Evolutionary conservation across 2,888 invertebrate genomes (phyloP).

Genomic region (Drosophila atripex): DNA sequence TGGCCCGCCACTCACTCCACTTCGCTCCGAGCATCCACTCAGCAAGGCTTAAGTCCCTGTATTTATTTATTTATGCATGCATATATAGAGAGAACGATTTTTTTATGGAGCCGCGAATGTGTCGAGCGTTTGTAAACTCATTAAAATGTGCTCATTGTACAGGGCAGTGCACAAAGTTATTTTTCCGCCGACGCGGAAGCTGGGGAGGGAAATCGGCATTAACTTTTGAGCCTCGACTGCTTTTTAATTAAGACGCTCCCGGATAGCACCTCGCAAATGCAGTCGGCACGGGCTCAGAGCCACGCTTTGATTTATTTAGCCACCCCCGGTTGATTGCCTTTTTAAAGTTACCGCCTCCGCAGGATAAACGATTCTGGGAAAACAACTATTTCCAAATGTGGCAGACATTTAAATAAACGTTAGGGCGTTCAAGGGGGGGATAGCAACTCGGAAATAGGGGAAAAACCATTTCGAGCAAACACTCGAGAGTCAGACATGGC

Average conservation of each 20-base stretch:
- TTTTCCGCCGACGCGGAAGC: background rate
- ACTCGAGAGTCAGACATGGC: conserved; percentile 63
- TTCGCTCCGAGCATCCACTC: conserved; percentile 30
- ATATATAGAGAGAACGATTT: conserved; percentile 14
- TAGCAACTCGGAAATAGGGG: background rate
- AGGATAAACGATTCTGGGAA: conserved; percentile 11
- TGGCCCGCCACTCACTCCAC: conserved; percentile 19
- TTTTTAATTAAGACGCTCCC: conserved; percentile 62
- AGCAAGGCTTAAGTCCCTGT: conserved; percentile 37
- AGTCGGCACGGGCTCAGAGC: conserved; percentile 32
- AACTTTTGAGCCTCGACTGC: conserved; percentile 38
- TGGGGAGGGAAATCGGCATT: conserved; percentile 25
- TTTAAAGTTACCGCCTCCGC: conserved; percentile 52
- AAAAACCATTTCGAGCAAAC: conserved; percentile 62
- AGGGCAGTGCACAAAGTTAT: conserved; percentile 63
- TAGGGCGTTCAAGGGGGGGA: conserved; percentile 49
- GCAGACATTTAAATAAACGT: conserved; percentile 75
- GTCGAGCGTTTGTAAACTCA: conserved; percentile 77
- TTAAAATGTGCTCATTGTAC: conserved; percentile 64
- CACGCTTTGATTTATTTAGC: conserved; percentile 57
- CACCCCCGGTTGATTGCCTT: conserved; percentile 52
- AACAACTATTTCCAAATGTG: conserved; percentile 59
- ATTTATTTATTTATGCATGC: conserved; percentile 46
- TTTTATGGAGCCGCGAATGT: conserved; percentile 68
- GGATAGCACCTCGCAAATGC: conserved; percentile 29